Evolutionary conservation across 2,888 invertebrate species (phyloP), one percentile per base, ranked within the genome.

Genomic region (Hypolimnas misippus): DNA sequence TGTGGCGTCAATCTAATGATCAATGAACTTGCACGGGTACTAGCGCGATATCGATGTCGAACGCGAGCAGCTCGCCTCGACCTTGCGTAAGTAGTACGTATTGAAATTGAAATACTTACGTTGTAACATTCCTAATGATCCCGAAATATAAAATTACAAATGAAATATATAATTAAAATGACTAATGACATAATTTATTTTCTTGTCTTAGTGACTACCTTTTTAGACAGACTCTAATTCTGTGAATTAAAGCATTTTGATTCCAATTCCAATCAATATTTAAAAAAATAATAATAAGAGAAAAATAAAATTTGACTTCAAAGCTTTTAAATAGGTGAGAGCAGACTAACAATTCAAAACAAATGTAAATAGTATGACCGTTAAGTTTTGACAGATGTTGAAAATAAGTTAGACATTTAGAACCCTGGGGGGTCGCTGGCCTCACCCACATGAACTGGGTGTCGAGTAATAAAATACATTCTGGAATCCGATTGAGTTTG

Each of bases 11-110:
- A 58, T 29, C 40, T 49, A 56, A 56, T 74, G 74, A 67, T 66
- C 81, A 81, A 75, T 83, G 82, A 83, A 82, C 83, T 81, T 77
- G 78, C 63, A 72, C 69, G 66, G 64, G 63, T 58, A 44, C 16
- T 17, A 17, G 10, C 19, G 10, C 19, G 17, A 17, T n/a, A 3
- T 17, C 17, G 17, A 17, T 44, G 44, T 38, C 38, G 16, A 16
- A 40, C 5, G 4, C 38, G 16, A 40, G 14, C 35, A 35, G 1
- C 8, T 40, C 7, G n/a, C 6, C 38, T 40, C 5, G 14, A 40
- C 16, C n/a, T 40, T 40, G 40, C 40, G n/a, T n/a, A n/a, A n/a
- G n/a, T n/a, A n/a, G n/a, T n/a, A n/a, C n/a, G n/a, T n/a, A n/a
- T n/a, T n/a, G n/a, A n/a, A n/a, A n/a, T n/a, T n/a, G n/a, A n/a